Evolutionary conservation across 2,113 vertebrate species (phyloP).

Genomic region (Grantiella picta): DNA sequence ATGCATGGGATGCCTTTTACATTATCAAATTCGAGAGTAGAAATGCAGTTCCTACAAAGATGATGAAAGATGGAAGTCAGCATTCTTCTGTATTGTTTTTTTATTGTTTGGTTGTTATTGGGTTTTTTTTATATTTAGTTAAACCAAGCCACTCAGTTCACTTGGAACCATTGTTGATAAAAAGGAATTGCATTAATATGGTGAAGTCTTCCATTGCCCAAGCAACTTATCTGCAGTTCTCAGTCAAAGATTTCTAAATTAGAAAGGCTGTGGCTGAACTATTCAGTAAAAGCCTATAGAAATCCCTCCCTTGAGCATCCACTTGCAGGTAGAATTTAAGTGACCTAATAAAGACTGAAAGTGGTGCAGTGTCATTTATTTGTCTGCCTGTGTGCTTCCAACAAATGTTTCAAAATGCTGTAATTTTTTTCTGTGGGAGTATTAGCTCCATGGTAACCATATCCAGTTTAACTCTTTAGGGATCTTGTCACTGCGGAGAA

Average conservation of each 20-base stretch:
- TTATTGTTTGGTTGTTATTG: not conserved
- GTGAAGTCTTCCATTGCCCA: not conserved
- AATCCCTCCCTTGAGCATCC: not conserved
- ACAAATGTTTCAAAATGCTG: conserved; percentile 70
- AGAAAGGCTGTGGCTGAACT: not conserved
- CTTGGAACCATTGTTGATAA: not conserved
- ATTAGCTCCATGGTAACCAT: conserved; percentile 74
- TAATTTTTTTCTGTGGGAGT: conserved; percentile 54
- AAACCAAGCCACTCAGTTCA: not conserved
- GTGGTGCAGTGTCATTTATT: conserved; percentile 53
- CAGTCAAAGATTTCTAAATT: not conserved
- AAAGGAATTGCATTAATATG: not conserved
- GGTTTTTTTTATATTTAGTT: not conserved
- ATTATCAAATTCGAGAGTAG: not conserved
- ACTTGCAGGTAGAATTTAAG: conserved; percentile 23
- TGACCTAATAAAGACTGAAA: conserved; percentile 51
- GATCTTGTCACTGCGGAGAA: conserved; percentile 22
- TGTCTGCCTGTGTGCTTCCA: conserved; percentile 52
- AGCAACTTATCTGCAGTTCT: not conserved
- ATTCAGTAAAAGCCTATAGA: not conserved
- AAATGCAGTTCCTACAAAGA: not conserved
- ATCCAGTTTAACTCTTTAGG: conserved; percentile 59
- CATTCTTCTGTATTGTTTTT: not conserved
- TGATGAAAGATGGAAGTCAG: not conserved
- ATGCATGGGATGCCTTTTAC: not conserved